phyloP scores from a whole-genome alignment of 2,113 vertebrate species.

The Callaeas wilsoni region DNA sequence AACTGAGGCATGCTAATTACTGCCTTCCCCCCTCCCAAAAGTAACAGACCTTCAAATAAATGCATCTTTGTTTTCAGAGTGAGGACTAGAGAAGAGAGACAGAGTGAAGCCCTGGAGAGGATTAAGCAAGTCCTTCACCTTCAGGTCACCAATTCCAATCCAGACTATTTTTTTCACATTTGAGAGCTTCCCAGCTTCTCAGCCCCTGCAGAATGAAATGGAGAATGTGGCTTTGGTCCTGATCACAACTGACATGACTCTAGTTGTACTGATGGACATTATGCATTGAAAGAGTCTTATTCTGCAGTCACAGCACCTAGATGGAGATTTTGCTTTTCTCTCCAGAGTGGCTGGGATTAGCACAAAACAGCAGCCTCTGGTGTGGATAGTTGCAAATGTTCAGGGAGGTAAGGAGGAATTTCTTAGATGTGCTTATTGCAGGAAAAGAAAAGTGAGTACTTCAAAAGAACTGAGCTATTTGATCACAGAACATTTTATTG shows the following conservation, averaged over 20 bases:
- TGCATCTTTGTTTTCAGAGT: background rate
- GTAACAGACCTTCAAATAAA: conserved; percentile 13
- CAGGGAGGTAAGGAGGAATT: background rate
- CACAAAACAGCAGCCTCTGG: background rate
- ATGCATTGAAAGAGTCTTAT: background rate
- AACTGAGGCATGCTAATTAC: conserved; percentile 31
- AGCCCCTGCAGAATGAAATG: background rate
- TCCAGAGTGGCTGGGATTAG: background rate
- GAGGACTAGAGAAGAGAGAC: background rate
- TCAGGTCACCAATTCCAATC: background rate
- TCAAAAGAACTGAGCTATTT: conserved; percentile 25
- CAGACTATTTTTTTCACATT: background rate
- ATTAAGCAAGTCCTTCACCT: background rate
- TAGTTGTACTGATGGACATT: background rate
- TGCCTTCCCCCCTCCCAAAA: background rate
- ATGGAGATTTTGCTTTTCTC: background rate
- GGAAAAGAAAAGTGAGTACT: conserved; percentile 1
- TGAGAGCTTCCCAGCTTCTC: background rate
- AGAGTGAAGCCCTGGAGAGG: background rate
- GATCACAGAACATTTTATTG: conserved; percentile 12
- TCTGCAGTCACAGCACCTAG: background rate
- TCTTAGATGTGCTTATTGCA: background rate
- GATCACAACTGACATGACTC: background rate
- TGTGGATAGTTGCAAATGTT: background rate
- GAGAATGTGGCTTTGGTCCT: background rate